These are phyloP conservation scores for Pogonomyrmex californicus DNA, from an alignment of 1,140 invertebrate species.

Conservation along the genomic window DNA sequence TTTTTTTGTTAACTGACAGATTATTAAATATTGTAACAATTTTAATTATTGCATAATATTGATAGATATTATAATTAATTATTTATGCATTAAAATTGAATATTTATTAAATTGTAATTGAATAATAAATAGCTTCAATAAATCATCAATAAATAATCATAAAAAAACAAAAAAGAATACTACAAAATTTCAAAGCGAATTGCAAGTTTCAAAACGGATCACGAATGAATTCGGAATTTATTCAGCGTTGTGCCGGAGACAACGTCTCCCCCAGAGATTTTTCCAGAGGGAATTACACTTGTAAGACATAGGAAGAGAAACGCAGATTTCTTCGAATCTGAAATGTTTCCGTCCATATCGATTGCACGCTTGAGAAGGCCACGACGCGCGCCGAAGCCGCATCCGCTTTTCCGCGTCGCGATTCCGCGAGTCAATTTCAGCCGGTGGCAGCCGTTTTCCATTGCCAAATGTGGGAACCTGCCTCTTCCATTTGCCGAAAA, in stretches of 20 bases:
- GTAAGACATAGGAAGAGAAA: conserved; percentile 6
- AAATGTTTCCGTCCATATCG: conserved; percentile 25
- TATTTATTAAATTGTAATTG: conserved; percentile 8
- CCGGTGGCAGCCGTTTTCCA: conserved; percentile 58
- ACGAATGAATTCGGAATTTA: conserved; percentile 19
- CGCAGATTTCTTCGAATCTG: conserved; percentile 15
- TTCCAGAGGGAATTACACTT: conserved; percentile 39
- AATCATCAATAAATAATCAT: background rate
- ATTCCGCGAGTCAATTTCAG: conserved; percentile 72
- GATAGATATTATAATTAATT: background rate
- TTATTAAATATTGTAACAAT: background rate
- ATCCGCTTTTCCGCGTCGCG: conserved; percentile 57
- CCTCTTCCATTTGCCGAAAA: conserved; percentile 68
- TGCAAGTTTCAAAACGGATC: background rate
- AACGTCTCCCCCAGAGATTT: background rate
- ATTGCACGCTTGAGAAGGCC: conserved; percentile 35
- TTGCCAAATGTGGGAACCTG: conserved; percentile 68
- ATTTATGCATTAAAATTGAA: background rate
- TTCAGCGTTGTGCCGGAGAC: background rate
- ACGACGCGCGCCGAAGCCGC: conserved; percentile 16
- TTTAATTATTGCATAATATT: conserved; percentile 7
- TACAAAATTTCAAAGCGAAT: background rate
- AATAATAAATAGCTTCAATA: background rate
- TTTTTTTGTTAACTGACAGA: background rate
- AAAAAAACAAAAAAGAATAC: background rate